These are phyloP conservation scores for Zaprionus inermis DNA, from an alignment of 1,140 invertebrate genomes.

Conservation along the genomic window DNA sequence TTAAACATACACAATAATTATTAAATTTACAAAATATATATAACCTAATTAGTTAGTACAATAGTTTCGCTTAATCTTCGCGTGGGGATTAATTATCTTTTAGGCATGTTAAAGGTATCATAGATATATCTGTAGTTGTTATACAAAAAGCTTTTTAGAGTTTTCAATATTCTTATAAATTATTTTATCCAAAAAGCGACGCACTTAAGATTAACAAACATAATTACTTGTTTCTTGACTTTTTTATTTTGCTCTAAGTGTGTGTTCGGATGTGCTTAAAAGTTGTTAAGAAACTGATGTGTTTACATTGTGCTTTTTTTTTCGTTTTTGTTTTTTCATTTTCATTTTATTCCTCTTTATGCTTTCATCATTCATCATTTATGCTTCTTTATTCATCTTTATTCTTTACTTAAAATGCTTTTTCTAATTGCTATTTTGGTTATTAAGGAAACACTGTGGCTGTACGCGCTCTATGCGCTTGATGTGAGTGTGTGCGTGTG, in stretches of 20 bases:
- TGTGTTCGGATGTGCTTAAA: conserved; percentile 32
- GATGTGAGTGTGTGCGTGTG: conserved; percentile 23
- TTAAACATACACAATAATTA: conserved; percentile 80
- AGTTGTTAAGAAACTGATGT: conserved; percentile 31
- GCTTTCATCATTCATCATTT: not conserved
- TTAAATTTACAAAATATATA: conserved; percentile 58
- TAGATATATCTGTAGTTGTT: not conserved
- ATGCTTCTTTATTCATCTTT: conserved; percentile 8
- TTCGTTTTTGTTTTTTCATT: conserved; percentile 11
- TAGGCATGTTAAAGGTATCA: conserved; percentile 37
- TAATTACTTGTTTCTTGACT: conserved; percentile 8
- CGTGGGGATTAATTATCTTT: conserved; percentile 23
- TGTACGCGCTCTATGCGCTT: conserved; percentile 12
- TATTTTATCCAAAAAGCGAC: too few species aligned
- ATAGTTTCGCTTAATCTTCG: conserved; percentile 56
- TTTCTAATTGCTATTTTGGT: conserved; percentile 62
- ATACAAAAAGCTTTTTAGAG: conserved; percentile 20
- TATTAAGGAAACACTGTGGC: conserved; percentile 70
- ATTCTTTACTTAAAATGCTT: conserved; percentile 45
- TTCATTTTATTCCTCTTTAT: conserved; percentile 3
- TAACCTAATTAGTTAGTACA: conserved; percentile 77
- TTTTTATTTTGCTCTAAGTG: conserved; percentile 1
- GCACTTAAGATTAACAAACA: conserved; percentile 30
- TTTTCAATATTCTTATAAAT: conserved; percentile 31
- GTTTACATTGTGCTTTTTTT: not conserved